These are phyloP conservation scores for Brienomyrus longianalis DNA, from an alignment of 2,113 vertebrate species.

Conservation along the genomic window DNA sequence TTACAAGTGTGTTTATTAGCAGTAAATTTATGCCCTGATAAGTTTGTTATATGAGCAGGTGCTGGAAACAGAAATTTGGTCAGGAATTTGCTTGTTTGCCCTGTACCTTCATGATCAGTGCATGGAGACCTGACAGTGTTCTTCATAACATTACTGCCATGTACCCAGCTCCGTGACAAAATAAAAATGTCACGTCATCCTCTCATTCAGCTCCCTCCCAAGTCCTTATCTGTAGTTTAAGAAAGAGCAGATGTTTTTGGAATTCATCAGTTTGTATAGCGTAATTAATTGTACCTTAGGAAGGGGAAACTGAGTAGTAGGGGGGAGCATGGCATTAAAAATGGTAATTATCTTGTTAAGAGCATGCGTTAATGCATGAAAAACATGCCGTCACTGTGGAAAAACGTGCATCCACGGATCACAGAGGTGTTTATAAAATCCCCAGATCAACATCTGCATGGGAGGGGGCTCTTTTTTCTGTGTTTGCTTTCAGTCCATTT, in stretches of 20 bases:
- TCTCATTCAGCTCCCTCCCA: background rate
- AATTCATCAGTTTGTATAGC: background rate
- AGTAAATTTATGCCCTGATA: background rate
- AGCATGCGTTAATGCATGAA: background rate
- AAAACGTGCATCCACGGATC: background rate
- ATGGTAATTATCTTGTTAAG: background rate
- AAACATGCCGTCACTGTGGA: background rate
- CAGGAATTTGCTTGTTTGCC: background rate
- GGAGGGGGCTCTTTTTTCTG: background rate
- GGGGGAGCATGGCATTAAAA: background rate
- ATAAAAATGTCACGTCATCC: background rate
- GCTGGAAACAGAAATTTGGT: background rate
- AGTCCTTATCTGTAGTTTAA: background rate
- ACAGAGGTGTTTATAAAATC: background rate
- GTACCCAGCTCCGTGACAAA: background rate
- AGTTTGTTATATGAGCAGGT: background rate
- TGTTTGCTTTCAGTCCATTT: background rate
- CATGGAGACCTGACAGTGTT: too few relatives aligned
- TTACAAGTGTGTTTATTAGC: background rate
- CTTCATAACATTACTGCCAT: background rate
- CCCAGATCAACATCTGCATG: background rate
- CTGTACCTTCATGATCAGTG: background rate
- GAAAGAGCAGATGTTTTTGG: constrained; percentile 7
- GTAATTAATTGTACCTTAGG: background rate
- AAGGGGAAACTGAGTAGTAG: background rate